Conservation (phyloP, 2,797 vertebrate species). For the Amblyraja radiata region DNA sequence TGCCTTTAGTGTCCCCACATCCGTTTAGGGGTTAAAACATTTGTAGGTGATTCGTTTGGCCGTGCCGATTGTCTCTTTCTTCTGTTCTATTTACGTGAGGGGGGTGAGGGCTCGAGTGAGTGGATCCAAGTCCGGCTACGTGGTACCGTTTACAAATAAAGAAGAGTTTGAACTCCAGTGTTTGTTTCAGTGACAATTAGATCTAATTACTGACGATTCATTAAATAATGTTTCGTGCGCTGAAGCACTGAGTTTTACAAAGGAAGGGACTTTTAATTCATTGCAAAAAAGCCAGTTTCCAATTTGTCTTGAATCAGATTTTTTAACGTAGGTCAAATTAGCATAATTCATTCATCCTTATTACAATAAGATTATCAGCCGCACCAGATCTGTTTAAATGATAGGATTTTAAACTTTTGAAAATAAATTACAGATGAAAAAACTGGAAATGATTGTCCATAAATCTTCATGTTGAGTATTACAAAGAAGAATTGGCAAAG, state of each 20-base stretch:
- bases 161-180: too few relatives aligned
- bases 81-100: too few relatives aligned
- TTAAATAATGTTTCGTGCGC: neutral
- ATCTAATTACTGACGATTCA: constrained; percentile 7
- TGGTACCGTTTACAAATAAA: too few relatives aligned
- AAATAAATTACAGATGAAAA: neutral
- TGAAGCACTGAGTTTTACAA: neutral
- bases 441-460: neutral
- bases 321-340: constrained; percentile 36
- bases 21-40: too few relatives aligned
- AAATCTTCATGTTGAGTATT: too few relatives aligned
- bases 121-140: too few relatives aligned
- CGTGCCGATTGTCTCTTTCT: too few relatives aligned
- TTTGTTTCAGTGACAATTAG: neutral
- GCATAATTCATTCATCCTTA: constrained; percentile 36
- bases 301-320: constrained; percentile 30
- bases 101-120: too few relatives aligned
- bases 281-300: too few relatives aligned
- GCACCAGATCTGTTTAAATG: neutral
- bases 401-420: neutral
- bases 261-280: constrained; percentile 9
- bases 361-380: constrained; percentile 6
- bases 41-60: too few relatives aligned
- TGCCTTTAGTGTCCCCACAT: too few relatives aligned
- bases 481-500: neutral